These are phyloP conservation scores for Drosophila lacertosa DNA, from an alignment of 1,140 invertebrate genomes.

Conservation along the genomic window DNA sequence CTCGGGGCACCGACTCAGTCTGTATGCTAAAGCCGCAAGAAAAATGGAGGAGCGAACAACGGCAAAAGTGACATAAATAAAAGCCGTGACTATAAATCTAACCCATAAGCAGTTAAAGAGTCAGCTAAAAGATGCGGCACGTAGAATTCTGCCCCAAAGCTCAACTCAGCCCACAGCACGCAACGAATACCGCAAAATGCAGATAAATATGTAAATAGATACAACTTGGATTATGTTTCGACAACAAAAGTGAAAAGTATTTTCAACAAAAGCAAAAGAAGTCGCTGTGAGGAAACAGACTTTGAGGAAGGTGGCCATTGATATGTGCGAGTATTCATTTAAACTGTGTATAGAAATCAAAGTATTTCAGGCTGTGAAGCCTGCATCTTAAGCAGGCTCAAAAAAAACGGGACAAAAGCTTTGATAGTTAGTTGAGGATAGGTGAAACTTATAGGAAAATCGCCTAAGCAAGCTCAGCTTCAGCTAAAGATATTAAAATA, in stretches of 20 bases:
- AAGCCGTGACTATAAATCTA: slow-evolving; percentile 80
- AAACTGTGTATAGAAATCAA: neutral
- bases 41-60: slow-evolving; percentile 49
- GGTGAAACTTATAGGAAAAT: too few species aligned
- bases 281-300: too few species aligned
- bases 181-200: slow-evolving; percentile 53
- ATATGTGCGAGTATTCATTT: slow-evolving; percentile 19
- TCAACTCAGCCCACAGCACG: neutral
- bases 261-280: slow-evolving; percentile 22
- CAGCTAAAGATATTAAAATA: too few species aligned
- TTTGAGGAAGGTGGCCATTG: too few species aligned
- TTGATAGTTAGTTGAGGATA: too few species aligned
- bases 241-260: slow-evolving; percentile 71
- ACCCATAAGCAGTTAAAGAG: slow-evolving; percentile 75
- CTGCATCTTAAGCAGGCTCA: neutral
- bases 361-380: neutral
- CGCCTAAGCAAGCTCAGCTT: too few species aligned
- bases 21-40: slow-evolving; percentile 71
- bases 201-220: slow-evolving; percentile 81
- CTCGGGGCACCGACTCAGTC: too few species aligned
- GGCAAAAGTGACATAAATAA: slow-evolving; percentile 76
- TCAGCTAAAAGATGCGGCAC: slow-evolving; percentile 52
- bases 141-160: slow-evolving; percentile 21
- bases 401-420: too few species aligned
- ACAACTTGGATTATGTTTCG: slow-evolving; percentile 72